A percentile compares a stretch with the other conserved stretches of the same genome.
phyloP scores from a whole-genome alignment of 2,888 invertebrate species.

The Slavum lentiscoides region DNA sequence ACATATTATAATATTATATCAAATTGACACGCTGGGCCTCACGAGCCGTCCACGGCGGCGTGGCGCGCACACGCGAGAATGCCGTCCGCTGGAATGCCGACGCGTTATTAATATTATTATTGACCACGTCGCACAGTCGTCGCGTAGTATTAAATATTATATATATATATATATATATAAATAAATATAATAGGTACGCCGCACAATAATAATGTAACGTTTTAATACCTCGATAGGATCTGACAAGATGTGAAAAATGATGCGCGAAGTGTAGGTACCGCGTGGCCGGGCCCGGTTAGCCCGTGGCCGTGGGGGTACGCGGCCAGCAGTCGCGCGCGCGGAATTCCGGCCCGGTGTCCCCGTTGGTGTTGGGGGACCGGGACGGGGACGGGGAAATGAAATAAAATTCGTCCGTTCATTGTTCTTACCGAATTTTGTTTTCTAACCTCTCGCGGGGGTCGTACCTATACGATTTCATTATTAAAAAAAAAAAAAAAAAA shows the following conservation, averaged over 20 bases:
- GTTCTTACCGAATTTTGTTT: slow-evolving; percentile 52
- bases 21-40: slow-evolving; percentile 36
- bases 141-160: slow-evolving; percentile 25
- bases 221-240: slow-evolving; percentile 53
- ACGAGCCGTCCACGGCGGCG: neutral
- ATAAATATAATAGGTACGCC: no score
- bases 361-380: neutral
- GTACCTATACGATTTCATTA: slow-evolving; percentile 38
- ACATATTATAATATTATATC: no score
- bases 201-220: slow-evolving; percentile 37
- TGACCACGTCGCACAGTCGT: slow-evolving; percentile 27
- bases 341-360: no score
- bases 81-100: slow-evolving; percentile 48
- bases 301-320: no score
- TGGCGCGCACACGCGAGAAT: slow-evolving; percentile 46
- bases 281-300: no score
- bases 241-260: slow-evolving; percentile 50
- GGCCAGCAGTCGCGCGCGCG: no score
- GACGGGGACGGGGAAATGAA: neutral
- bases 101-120: slow-evolving; percentile 43
- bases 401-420: slow-evolving; percentile 50
- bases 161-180: neutral
- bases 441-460: slow-evolving; percentile 25
- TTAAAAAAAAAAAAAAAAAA: slow-evolving; percentile 36
- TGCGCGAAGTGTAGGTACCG: slow-evolving; percentile 27